These are phyloP conservation scores for Drepanosiphum platanoidis DNA, from an alignment of 2,888 invertebrate species.

Conservation along the genomic window DNA sequence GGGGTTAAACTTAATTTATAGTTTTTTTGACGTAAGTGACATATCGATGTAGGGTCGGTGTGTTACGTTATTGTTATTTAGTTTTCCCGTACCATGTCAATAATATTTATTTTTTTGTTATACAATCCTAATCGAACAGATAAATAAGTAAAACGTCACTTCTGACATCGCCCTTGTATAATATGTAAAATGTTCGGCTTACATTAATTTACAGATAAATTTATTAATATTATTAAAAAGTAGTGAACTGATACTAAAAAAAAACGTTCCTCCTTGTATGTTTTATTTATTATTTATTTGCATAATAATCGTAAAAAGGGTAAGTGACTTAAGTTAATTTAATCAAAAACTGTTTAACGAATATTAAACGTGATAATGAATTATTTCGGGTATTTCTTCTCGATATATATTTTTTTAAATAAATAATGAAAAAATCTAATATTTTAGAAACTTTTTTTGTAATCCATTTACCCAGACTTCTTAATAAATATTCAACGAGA, in stretches of 20 bases:
- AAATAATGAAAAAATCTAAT: not conserved
- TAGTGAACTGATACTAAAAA: no score
- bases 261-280: not conserved
- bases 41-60: not conserved
- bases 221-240: no score
- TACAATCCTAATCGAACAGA: no score
- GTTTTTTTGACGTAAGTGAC: no score
- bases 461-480: not conserved
- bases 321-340: not conserved
- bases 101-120: no score
- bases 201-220: no score
- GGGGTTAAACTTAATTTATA: no score
- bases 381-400: not conserved
- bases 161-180: no score
- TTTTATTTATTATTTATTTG: not conserved
- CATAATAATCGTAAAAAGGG: not conserved
- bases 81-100: no score
- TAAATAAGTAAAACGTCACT: no score
- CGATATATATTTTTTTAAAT: not conserved
- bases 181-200: no score
- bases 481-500: not conserved
- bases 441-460: not conserved
- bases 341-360: not conserved
- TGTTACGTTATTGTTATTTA: not conserved
- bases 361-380: conserved; percentile 4